phyloP scores from a whole-genome alignment of 2,888 invertebrate genomes.

The Vanessa cardui region DNA sequence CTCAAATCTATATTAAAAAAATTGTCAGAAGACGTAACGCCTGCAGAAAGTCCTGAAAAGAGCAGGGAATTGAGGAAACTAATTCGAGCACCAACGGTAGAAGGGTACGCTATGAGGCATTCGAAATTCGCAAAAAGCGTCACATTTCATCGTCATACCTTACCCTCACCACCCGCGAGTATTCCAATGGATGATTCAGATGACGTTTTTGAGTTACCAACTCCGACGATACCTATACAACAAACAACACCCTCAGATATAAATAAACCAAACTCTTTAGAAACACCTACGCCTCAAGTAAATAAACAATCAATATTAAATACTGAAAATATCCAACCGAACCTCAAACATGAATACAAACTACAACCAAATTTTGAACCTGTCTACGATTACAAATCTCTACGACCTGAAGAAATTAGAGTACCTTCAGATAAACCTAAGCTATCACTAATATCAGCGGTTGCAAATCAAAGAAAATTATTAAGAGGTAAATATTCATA shows the following conservation, averaged over 20 bases:
- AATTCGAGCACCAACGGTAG: slow-evolving; percentile 91
- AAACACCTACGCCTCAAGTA: slow-evolving; percentile 48
- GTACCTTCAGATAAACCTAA: slow-evolving; percentile 82
- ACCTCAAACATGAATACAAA: slow-evolving; percentile 61
- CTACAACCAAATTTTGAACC: slow-evolving; percentile 61
- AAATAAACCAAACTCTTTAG: slow-evolving; percentile 45
- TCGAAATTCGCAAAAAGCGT: slow-evolving; percentile 94
- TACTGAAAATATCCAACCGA: slow-evolving; percentile 52
- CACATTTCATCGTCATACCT: slow-evolving; percentile 92
- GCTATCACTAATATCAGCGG: slow-evolving; percentile 80
- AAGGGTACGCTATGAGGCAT: slow-evolving; percentile 94
- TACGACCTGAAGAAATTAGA: slow-evolving; percentile 79
- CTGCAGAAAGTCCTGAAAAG: slow-evolving; percentile 73
- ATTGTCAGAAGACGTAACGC: slow-evolving; percentile 86
- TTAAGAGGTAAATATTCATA: slow-evolving; percentile 73
- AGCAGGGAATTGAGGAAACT: slow-evolving; percentile 86
- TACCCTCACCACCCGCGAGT: slow-evolving; percentile 89
- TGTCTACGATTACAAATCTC: slow-evolving; percentile 64
- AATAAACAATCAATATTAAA: slow-evolving; percentile 44
- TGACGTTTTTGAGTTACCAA: slow-evolving; percentile 65
- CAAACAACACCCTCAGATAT: slow-evolving; percentile 47
- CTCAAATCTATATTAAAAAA: slow-evolving; percentile 93
- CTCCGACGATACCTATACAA: slow-evolving; percentile 46
- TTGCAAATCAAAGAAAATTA: slow-evolving; percentile 83
- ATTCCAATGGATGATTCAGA: slow-evolving; percentile 62